Base-by-base conservation (phyloP, 2,888 invertebrate genomes). In the Phania funesta region DNA sequence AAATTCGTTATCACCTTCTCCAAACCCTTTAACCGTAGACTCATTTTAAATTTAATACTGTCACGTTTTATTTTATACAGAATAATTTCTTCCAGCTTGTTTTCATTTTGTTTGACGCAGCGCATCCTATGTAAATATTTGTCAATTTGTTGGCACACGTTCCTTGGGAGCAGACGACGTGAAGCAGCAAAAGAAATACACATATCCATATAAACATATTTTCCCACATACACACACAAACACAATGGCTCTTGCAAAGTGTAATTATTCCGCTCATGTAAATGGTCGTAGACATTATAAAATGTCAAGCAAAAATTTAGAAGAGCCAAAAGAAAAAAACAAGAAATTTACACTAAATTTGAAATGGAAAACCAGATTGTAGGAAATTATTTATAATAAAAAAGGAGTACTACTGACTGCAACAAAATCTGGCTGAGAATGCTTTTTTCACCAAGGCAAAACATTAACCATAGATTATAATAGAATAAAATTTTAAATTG, bases 71-170 rank as follows among this genome's bases (percentile, higher is more conserved):
- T 82, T 74, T 64, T 70, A 73, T 50, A 41, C 75, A 62, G 38
- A 70, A 70, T 52, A 56, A 52, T 46, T 18, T 52, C 29, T 38
- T 20, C 46, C 24, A 41, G 16, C 9, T 54, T 48, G 38, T 58
- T 32, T 22, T n/a, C 8, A n/a, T 29, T 29, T 46, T 60, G 32
- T 29, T 54, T 60, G 65, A 41, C 64, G 29, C 41, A 60, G 50
- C 65, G 70, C 80, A 88, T 89, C 89, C 88, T 88, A 87, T 88
- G 86, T 85, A 89, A 89, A 88, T 88, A 88, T 88, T 88, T 88
- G 89, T 86, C 88, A 88, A 88, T 88, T 89, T 88, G 87, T 89
- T 87, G 87, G 87, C 87, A 85, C 87, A 87, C 86, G 86, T 87
- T 87, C 62, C 50, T 70, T 44, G 52, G 16, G 20, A 84, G 85